Base-by-base conservation (phyloP, 2,113 vertebrate species). In the Gambusia holbrooki region DNA sequence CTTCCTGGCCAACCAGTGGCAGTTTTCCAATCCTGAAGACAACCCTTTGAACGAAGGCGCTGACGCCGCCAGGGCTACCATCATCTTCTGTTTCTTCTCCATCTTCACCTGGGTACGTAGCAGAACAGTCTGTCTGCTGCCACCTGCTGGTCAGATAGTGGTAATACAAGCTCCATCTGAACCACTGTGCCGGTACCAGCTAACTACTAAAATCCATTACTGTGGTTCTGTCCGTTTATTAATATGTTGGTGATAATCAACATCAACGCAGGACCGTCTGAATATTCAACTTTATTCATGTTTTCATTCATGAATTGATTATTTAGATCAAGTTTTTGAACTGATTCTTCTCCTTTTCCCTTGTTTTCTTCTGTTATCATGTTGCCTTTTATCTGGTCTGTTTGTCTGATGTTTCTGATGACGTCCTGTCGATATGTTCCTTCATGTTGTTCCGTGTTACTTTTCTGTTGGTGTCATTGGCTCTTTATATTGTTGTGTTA, bases 1-100 rank as follows among this genome's bases (percentile, higher is more conserved):
- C 87, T 96, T 95, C 92, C 92, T 98, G 88, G 95, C 97, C 87
- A 97, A 97, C 91, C 97, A 98, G 88, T 98, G 97, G 97, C 96
- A 97, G 89, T 94, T 94, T 80, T 93, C 96, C 5, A 93, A 96
- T 71, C 64, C 85, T 35, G 91, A 95, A 33, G 92, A 96, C 87
- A 96, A 95, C 85, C 96, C 94, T 0, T 61, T 97, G 87, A 95
- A 95, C 2, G 96, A 96, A 79, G 96, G 97, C 51, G 95, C 93
- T 0, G 96, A 96, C 22, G 96, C 97, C 1, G 97, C 97, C 51
- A 94, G 96, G 76, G 96, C 97, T 0, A 93, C 96, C 92, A 96
- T 98, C 37, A 84, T 96, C 0, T 98, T 98, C 92, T 96, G 95
- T 0, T 97, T 98, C 92, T 96, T 97, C 92, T 98, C 96, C 76